Conservation (phyloP, 2,113 vertebrate species). For the Barbus barbus region DNA sequence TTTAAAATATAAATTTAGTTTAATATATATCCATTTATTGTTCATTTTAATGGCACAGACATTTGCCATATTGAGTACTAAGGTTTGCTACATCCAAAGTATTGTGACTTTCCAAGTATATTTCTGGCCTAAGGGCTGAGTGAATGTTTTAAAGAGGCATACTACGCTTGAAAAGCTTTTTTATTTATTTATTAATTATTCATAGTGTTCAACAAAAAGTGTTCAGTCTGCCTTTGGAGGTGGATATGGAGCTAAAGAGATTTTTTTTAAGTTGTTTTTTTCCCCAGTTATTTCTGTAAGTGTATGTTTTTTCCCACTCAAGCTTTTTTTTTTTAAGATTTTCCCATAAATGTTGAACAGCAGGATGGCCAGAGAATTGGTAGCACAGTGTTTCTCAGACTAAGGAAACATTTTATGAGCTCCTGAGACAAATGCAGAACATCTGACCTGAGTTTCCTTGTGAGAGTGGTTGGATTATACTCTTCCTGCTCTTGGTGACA, state of each 20-base stretch:
- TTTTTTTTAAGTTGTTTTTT: not conserved
- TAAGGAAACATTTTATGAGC: constrained; percentile 23
- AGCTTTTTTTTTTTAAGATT: not conserved
- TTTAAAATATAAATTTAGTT: too few relatives aligned
- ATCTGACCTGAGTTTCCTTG: constrained; percentile 22
- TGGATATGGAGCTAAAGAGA: constrained; percentile 6
- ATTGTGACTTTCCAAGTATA: not conserved
- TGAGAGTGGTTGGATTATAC: constrained; percentile 4
- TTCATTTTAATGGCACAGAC: too few relatives aligned
- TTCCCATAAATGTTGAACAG: not conserved
- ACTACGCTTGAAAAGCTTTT: not conserved
- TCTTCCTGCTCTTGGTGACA: not conserved
- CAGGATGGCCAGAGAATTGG: constrained; percentile 23
- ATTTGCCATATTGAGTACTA: too few relatives aligned
- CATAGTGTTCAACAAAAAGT: not conserved
- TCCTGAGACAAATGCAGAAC: constrained; percentile 39
- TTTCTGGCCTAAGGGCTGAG: not conserved
- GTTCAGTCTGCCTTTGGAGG: not conserved
- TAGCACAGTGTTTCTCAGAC: constrained; percentile 27
- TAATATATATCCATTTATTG: too few relatives aligned
- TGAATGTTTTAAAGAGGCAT: not conserved
- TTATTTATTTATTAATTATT: constrained; percentile 21
- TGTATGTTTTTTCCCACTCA: not conserved
- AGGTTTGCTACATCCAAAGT: not conserved
- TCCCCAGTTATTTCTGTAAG: not conserved